Base-by-base conservation (phyloP, 1,140 invertebrate genomes). In the Ganaspis sp. region DNA sequence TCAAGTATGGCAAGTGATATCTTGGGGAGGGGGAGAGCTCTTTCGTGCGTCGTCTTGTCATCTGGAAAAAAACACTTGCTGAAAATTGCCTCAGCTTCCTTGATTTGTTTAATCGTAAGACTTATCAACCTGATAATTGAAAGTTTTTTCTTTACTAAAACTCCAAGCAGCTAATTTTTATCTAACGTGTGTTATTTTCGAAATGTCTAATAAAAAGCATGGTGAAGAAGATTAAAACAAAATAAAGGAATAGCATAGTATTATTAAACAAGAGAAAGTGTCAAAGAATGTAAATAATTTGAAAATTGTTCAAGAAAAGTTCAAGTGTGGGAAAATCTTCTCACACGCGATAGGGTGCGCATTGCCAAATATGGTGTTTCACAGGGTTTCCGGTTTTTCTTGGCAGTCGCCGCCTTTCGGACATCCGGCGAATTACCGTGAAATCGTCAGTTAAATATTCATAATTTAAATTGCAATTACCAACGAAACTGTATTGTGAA, bases 291-390 rank as follows among this genome's bases (percentile, higher is more conserved):
- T 42, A 4, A 12, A 12, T 38, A 40, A 70, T 58, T 58, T 54
- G 19, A 54, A 21, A 26, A 26, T 58, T 26, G 54, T 49, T 49
- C n/a, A 19, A 45, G 38, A 49, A 69, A 34, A 29, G 69, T 53
- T 38, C 11, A 45, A 2, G 64, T 21, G 26, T 11, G 34, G 9
- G 74, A 64, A 54, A 42, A 77, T 72, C 74, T 72, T 49, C 45
- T 45, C 15, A 15, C 42, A 53, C 15, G 49, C 70, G 72, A 73
- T 75, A 83, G 87, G 86, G 87, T 87, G 85, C 75, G 77, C 86
- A 86, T 86, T 86, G 86, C 89, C 88, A 89, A 90, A 90, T 90
- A 90, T 89, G 89, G 89, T 85, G 83, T 87, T 90, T 86, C 79
- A 78, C 79, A 85, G 78, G 77, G 80, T 85, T 86, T 85, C 85